Percentiles rank a stretch among this genome's conserved stretches.
phyloP scores from a whole-genome alignment of 1,140 invertebrate genomes.

The Bursaphelenchus mucronatus region DNA sequence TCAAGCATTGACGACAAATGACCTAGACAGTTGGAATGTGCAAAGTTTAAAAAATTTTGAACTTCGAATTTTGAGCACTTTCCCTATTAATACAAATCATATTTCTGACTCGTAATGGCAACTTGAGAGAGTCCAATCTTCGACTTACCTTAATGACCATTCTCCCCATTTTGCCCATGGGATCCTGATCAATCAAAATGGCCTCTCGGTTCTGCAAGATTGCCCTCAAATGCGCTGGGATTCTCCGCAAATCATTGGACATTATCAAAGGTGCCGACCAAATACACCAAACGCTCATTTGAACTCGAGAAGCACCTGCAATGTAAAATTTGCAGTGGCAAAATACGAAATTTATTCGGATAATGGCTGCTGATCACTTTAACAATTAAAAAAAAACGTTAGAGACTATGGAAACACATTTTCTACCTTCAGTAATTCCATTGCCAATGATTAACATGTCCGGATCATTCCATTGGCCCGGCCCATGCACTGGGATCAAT shows the following conservation, averaged over 20 bases:
- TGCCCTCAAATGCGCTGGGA: slow-evolving; percentile 80
- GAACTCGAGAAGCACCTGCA: slow-evolving; percentile 87
- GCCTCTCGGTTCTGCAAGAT: slow-evolving; percentile 88
- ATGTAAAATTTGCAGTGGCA: slow-evolving; percentile 78
- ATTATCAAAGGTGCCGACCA: slow-evolving; percentile 88
- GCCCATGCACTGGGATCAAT: slow-evolving; percentile 82
- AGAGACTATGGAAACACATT: too few species aligned
- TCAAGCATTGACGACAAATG: too few species aligned
- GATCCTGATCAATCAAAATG: slow-evolving; percentile 91
- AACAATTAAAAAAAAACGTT: too few species aligned
- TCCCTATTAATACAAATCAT: too few species aligned
- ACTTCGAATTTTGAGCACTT: too few species aligned
- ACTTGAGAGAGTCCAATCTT: too few species aligned
- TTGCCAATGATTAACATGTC: slow-evolving; percentile 73
- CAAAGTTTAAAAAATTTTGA: too few species aligned
- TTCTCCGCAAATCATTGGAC: slow-evolving; percentile 87
- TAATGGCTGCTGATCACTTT: too few species aligned
- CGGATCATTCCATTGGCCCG: slow-evolving; percentile 95
- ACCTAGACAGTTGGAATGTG: too few species aligned
- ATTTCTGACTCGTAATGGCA: too few species aligned
- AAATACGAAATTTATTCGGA: neutral
- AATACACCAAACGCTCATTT: slow-evolving; percentile 96
- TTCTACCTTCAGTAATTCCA: slow-evolving; percentile 81
- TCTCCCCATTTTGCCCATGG: slow-evolving; percentile 71
- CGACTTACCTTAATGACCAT: slow-evolving; percentile 48